A percentile compares a stretch with the other conserved stretches of the same genome.
phyloP scores from a whole-genome alignment of 1,140 invertebrate genomes.

The Drosophila ambigua region DNA sequence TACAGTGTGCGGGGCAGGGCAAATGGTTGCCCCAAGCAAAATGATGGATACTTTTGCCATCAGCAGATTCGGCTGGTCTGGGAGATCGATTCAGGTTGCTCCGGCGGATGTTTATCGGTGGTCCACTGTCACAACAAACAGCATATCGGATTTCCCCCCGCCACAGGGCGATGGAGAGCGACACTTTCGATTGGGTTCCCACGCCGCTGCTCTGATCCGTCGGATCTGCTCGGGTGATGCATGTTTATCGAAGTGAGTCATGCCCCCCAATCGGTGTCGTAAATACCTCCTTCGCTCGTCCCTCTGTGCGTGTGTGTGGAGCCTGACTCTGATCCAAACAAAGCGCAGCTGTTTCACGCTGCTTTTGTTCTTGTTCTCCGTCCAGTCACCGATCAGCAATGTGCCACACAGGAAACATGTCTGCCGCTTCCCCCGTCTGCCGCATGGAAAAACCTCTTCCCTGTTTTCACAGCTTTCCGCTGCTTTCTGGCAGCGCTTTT shows the following conservation, averaged over 20 bases:
- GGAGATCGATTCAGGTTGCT: no score
- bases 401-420: slow-evolving; percentile 63
- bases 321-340: slow-evolving; percentile 47
- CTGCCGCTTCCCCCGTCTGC: slow-evolving; percentile 18
- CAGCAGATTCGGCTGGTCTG: no score
- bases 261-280: slow-evolving; percentile 15
- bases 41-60: no score
- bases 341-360: slow-evolving; percentile 47
- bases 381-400: slow-evolving; percentile 54
- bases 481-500: slow-evolving; percentile 51
- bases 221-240: slow-evolving; percentile 30
- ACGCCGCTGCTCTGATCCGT: slow-evolving; percentile 26
- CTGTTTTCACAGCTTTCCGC: slow-evolving; percentile 1
- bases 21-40: no score
- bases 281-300: slow-evolving; percentile 19
- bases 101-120: slow-evolving; percentile 46
- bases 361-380: slow-evolving; percentile 36
- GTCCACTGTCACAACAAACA: slow-evolving; percentile 36
- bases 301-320: not conserved
- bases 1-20: slow-evolving; percentile 26
- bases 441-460: slow-evolving; percentile 42
- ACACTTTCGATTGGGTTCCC: slow-evolving; percentile 42
- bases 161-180: not conserved
- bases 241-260: slow-evolving; percentile 41
- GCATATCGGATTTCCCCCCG: slow-evolving; percentile 40